These are phyloP conservation scores for Brachypterus glaber DNA, from an alignment of 2,888 invertebrate species.

Conservation along the genomic window DNA sequence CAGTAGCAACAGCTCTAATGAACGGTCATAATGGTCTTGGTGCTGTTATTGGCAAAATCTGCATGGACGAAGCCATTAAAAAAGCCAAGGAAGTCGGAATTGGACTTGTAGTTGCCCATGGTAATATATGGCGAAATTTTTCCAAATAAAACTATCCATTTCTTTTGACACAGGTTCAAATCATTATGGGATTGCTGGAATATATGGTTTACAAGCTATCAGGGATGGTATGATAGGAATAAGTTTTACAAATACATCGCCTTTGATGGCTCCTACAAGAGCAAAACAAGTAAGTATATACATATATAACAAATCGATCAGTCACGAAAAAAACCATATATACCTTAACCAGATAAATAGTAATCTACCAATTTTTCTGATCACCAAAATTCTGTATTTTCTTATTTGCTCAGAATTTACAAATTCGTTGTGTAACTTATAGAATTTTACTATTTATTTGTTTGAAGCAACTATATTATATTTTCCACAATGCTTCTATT, in stretches of 20 bases:
- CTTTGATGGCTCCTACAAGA: neutral
- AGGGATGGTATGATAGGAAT: neutral
- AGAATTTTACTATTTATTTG: too few species aligned
- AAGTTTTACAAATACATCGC: neutral
- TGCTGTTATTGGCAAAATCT: neutral
- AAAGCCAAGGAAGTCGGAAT: neutral
- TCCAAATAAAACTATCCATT: too few species aligned
- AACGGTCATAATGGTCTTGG: neutral
- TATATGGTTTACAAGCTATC: slow-evolving; percentile 52
- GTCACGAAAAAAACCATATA: too few species aligned
- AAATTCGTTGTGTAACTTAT: too few species aligned
- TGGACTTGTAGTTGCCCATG: neutral
- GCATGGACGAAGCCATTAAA: neutral
- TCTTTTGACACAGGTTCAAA: slow-evolving; percentile 80
- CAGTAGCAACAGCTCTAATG: neutral
- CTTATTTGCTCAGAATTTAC: too few species aligned
- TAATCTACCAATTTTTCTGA: too few species aligned
- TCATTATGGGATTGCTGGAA: slow-evolving; percentile 84
- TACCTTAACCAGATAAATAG: too few species aligned
- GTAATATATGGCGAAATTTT: too few species aligned
- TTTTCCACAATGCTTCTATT: too few species aligned
- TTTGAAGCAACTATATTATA: too few species aligned
- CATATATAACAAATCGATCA: too few species aligned
- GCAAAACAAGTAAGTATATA: neutral
- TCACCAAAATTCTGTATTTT: too few species aligned